Percentiles rank a stretch among this genome's conserved stretches.
Evolutionary conservation across 1,140 invertebrate species (phyloP).

Genomic region (Coptotermes formosanus): DNA sequence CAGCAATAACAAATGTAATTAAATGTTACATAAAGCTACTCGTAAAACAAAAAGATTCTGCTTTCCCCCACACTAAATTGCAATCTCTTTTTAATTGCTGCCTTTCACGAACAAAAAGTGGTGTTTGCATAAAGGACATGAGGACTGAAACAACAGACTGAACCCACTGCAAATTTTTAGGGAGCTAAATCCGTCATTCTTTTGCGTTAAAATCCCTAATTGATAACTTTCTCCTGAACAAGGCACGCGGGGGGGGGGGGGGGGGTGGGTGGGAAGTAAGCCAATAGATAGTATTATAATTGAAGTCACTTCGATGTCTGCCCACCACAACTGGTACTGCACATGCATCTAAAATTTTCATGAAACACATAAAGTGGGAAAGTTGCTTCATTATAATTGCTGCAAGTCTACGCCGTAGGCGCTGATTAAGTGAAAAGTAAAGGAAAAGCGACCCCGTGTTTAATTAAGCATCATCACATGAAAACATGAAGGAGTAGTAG

Average conservation of each 20-base stretch:
- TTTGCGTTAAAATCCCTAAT: neutral
- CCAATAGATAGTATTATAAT: neutral
- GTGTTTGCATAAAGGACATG: neutral
- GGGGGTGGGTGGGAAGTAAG: too few relatives aligned
- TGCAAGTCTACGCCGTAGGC: too few relatives aligned
- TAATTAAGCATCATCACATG: too few relatives aligned
- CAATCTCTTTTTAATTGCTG: slow-evolving; percentile 7
- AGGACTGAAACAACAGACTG: neutral
- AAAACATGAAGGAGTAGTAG: too few relatives aligned
- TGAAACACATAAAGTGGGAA: too few relatives aligned
- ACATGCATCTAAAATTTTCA: too few relatives aligned
- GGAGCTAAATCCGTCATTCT: neutral
- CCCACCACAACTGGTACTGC: too few relatives aligned
- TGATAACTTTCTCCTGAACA: neutral
- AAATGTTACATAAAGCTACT: slow-evolving; percentile 12
- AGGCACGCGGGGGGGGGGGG: neutral
- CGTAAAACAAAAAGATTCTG: neutral
- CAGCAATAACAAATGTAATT: neutral
- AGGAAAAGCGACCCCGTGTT: too few relatives aligned
- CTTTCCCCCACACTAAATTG: neutral
- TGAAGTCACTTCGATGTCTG: neutral
- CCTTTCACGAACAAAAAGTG: neutral
- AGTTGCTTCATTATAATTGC: too few relatives aligned
- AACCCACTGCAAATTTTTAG: neutral
- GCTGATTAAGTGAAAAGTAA: too few relatives aligned